Evolutionary conservation across 2,113 vertebrate species (phyloP).

Genomic region (Fregata magnificens): DNA sequence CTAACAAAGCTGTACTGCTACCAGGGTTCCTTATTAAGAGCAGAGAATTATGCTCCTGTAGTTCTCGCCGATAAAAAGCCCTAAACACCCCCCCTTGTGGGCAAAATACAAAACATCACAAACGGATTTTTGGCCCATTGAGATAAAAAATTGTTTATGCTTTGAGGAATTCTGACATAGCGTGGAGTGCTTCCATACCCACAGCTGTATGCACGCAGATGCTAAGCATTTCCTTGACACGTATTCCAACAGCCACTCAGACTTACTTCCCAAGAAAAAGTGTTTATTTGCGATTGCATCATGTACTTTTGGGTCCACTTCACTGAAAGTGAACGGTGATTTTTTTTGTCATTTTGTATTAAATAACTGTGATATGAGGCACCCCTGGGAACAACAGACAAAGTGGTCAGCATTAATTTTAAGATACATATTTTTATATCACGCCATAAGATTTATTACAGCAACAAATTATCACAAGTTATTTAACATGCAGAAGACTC

Average conservation of each 20-base stretch:
- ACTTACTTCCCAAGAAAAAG: background rate
- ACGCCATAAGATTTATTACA: accelerated
- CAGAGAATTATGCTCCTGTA: background rate
- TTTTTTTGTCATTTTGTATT: background rate
- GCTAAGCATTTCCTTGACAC: background rate
- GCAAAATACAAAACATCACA: background rate
- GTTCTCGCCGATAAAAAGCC: background rate
- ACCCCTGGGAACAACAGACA: background rate
- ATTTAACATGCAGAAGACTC: background rate
- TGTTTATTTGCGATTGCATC: background rate
- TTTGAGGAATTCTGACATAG: background rate
- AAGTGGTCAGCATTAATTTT: background rate
- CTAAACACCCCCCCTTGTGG: background rate
- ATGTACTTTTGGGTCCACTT: background rate
- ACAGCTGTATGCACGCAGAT: background rate
- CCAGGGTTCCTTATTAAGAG: background rate
- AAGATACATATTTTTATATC: background rate
- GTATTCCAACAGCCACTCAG: background rate
- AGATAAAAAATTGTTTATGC: no score
- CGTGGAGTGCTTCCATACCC: background rate
- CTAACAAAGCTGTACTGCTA: background rate
- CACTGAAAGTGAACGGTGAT: background rate
- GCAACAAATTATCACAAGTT: background rate
- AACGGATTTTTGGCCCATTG: background rate
- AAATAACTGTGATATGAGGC: background rate